These are phyloP conservation scores for Nephotettix cincticeps DNA, from an alignment of 1,140 invertebrate genomes.

Conservation along the genomic window DNA sequence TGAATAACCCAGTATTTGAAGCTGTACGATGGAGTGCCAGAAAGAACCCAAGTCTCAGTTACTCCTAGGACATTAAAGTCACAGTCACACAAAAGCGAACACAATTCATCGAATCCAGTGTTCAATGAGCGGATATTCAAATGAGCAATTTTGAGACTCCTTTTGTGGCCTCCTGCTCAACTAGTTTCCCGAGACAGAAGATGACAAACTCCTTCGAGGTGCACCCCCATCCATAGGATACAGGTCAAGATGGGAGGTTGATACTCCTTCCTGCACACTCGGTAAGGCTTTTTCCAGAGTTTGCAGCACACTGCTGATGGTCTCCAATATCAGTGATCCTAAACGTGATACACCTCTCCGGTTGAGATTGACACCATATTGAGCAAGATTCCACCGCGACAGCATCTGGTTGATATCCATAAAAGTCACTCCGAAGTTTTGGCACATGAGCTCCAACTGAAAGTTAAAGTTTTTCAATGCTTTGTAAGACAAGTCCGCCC, in stretches of 20 bases:
- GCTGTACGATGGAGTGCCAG: no score
- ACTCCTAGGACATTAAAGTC: no score
- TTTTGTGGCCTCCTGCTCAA: neutral
- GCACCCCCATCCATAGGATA: no score
- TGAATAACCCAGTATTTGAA: no score
- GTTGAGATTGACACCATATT: neutral
- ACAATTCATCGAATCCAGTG: neutral
- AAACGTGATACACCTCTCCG: neutral
- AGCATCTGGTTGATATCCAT: neutral
- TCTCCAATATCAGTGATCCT: neutral
- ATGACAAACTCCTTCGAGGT: neutral
- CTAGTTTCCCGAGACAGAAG: neutral
- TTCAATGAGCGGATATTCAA: neutral
- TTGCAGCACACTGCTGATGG: neutral
- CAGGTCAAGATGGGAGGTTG: no score
- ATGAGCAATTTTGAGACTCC: neutral
- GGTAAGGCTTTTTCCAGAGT: no score
- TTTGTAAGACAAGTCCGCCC: neutral
- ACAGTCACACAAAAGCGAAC: neutral
- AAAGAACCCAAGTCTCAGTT: no score
- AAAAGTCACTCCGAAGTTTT: neutral
- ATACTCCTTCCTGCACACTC: no score
- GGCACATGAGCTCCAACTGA: neutral
- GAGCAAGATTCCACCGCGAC: neutral
- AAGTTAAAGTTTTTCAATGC: neutral